Evolutionary conservation across 2,113 vertebrate species (phyloP), one percentile per base, ranked within the genome.

Genomic region (Semnornis frantzii): DNA sequence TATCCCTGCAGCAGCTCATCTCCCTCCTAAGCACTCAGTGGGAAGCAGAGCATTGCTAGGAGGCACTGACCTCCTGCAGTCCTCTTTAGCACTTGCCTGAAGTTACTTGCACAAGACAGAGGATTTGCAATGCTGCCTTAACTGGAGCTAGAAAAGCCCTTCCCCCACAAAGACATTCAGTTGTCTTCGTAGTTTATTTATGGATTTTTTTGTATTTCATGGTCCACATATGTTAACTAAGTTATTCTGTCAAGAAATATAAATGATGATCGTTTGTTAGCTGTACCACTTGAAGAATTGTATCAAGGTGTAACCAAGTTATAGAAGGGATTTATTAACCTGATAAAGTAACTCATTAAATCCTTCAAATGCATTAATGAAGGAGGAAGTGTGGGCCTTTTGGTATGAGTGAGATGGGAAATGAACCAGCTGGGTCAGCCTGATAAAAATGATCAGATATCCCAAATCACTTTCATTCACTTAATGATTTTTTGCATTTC

Each of bases 311-410:
- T 69, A 94, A 93, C 94, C 85, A 94, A 92, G 89, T 89, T 92
- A 94, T 91, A 92, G 94, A 85, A 89, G 89, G 91, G 85, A 94
- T 95, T 91, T 95, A 96, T 95, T 94, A 95, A 94, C 91, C 93
- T 94, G 82, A 92, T 93, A 75, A 94, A 90, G 82, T 83, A 90
- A 96, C 74, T 96, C 80, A 92, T 96, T 95, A 96, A 96, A 95
- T 84, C 82, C 63, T 90, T 96, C 70, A 90, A 73, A 74, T 2
- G 30, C 39, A 69, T 84, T 93, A 96, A 91, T 81, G 92, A 92
- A 92, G 79, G 48, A 84, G 89, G 85, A 93, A 88, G 63, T 28
- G 30, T 21, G 69, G 55, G 68, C 60, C 66, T 82, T 94, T 52
- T 72, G 64, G 70, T 57, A n/a, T 84, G 80, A 94, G 21, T 91